phyloP scores from a whole-genome alignment of 2,113 vertebrate species.

The Alethe castanea region DNA sequence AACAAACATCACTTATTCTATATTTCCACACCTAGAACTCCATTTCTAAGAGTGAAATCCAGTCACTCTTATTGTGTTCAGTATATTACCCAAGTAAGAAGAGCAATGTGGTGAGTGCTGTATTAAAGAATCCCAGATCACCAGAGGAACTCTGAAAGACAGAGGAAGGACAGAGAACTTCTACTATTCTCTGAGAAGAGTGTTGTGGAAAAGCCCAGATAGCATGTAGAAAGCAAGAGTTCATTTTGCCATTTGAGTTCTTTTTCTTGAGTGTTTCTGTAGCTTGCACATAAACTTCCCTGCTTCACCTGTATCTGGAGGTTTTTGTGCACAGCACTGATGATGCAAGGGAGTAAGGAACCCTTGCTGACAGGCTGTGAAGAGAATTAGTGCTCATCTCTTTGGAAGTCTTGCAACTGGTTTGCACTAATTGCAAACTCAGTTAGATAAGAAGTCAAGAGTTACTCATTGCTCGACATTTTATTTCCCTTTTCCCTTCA shows the following conservation, averaged over 20 bases:
- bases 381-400: neutral
- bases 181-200: neutral
- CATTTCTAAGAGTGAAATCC: neutral
- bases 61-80: neutral
- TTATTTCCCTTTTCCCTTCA: neutral
- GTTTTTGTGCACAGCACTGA: neutral
- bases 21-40: neutral
- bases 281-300: neutral
- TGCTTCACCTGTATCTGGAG: neutral
- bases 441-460: neutral
- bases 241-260: neutral
- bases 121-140: neutral
- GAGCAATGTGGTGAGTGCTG: fast-evolving
- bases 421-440: neutral
- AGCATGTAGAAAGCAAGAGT: neutral
- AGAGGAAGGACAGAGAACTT: neutral
- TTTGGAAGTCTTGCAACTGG: neutral
- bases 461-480: neutral
- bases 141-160: neutral
- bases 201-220: neutral
- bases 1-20: neutral
- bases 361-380: neutral
- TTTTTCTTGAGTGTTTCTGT: neutral
- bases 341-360: neutral
- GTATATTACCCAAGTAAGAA: neutral